Evolutionary conservation across 2,888 invertebrate genomes (phyloP), one percentile per base, ranked within the genome.

Genomic region (Mesorhabditis sp.): DNA sequence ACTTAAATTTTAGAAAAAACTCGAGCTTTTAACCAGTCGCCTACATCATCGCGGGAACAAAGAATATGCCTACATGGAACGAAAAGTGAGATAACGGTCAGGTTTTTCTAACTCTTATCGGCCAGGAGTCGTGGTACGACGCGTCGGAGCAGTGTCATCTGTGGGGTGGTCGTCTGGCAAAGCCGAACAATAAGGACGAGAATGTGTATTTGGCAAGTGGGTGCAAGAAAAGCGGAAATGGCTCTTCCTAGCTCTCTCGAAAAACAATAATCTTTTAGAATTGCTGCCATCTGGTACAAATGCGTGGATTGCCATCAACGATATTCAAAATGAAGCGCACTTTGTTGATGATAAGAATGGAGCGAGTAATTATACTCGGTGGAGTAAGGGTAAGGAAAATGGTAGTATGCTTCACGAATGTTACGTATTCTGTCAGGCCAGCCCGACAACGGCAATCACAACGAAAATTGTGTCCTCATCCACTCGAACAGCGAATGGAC

Each of bases 131-230:
- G n/a, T 50, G 58, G 58, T 50, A 50, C n/a, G 10, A 50, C 58
- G 58, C 58, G n/a, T 50, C 58, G 10, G 58, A 50, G n/a, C 58
- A 50, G 58, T 50, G 58, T n/a, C 58, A 50, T 50, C n/a, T 50
- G n/a, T 50, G 58, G 58, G 58, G 58, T 50, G 58, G 58, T 13
- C 7, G n/a, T 13, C n/a, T 50, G 58, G 58, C 58, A 50, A 50
- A n/a, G 7, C 10, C n/a, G 7, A n/a, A 10, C 7, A 50, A n/a
- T 50, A n/a, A 50, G 7, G 58, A 50, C 2, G 58, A 50, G 2
- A 50, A 50, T 50, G 10, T 50, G n/a, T 50, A 13, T 50, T 13
- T 50, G 7, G 7, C 58, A 13, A 50, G 58, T 50, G n/a, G n/a
- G 58, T 50, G 7, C 2, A 50, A 2, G 58, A 50, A 50, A 10